These are phyloP conservation scores for Nomada hirtipes DNA, from an alignment of 2,888 invertebrate species.

Conservation along the genomic window DNA sequence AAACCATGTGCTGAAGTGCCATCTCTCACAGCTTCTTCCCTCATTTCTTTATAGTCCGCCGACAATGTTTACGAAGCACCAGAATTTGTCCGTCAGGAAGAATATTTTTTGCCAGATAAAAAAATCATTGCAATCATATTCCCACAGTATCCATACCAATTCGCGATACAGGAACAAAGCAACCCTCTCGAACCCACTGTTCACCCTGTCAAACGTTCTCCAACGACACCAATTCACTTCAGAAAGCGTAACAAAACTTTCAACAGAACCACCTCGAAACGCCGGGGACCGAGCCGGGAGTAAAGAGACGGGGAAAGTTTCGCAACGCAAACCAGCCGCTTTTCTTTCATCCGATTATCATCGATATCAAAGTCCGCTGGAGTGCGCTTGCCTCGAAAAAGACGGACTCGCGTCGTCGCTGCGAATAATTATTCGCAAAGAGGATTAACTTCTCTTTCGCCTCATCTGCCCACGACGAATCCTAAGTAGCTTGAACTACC, in stretches of 20 bases:
- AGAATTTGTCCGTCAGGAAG: no score
- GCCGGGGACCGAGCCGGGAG: not conserved
- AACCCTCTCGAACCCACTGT: not conserved
- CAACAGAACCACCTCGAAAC: not conserved
- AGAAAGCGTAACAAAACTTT: not conserved
- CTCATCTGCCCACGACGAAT: slow-evolving; percentile 42
- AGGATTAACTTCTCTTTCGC: slow-evolving; percentile 45
- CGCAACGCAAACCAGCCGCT: not conserved
- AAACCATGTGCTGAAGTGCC: no score
- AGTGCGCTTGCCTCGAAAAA: not conserved
- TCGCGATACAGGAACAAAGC: not conserved
- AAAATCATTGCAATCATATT: no score
- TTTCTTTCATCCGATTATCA: slow-evolving; percentile 37
- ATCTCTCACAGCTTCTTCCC: no score
- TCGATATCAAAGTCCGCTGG: slow-evolving; percentile 10
- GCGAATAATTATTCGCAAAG: slow-evolving; percentile 56
- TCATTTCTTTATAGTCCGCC: no score
- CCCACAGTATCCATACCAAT: no score
- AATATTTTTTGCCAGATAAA: no score
- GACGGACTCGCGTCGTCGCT: slow-evolving; percentile 10
- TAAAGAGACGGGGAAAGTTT: not conserved
- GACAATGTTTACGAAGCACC: no score
- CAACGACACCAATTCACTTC: not conserved
- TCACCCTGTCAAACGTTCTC: not conserved
- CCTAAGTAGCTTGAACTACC: slow-evolving; percentile 47